Percentiles rank a stretch among this genome's conserved stretches.
These are phyloP conservation scores for Cyprinodon tularosa DNA, from an alignment of 2,113 vertebrate species.

Conservation along the genomic window DNA sequence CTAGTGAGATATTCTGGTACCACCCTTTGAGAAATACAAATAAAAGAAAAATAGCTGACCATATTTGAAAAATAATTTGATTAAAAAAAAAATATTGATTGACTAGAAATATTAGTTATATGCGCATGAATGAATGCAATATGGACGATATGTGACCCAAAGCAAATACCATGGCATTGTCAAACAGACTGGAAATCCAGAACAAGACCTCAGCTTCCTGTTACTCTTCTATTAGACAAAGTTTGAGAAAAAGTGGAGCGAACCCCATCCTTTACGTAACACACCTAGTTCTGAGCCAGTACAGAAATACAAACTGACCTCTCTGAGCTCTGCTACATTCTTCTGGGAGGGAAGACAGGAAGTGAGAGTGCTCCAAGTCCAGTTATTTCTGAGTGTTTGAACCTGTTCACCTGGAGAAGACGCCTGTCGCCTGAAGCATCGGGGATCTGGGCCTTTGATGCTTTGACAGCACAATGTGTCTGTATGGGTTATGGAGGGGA, in stretches of 20 bases:
- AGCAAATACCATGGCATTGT: neutral
- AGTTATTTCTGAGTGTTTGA: constrained; percentile 16
- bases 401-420: constrained; percentile 47
- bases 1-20: neutral
- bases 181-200: neutral
- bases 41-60: neutral
- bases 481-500: constrained; percentile 40
- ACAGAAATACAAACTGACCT: constrained; percentile 2
- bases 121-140: no score
- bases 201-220: neutral
- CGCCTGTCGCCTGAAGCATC: constrained; percentile 34
- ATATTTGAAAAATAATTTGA: neutral
- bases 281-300: neutral
- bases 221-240: neutral
- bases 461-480: constrained; percentile 36
- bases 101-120: neutral
- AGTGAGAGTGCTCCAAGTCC: constrained; percentile 3
- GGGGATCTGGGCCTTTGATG: constrained; percentile 30
- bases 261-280: neutral
- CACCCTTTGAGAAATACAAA: neutral
- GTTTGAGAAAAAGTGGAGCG: neutral
- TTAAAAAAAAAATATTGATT: neutral
- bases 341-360: constrained; percentile 19
- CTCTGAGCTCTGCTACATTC: neutral
- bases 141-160: neutral